Base-by-base conservation (phyloP, 2,113 vertebrate genomes). In the Albula goreensis region DNA sequence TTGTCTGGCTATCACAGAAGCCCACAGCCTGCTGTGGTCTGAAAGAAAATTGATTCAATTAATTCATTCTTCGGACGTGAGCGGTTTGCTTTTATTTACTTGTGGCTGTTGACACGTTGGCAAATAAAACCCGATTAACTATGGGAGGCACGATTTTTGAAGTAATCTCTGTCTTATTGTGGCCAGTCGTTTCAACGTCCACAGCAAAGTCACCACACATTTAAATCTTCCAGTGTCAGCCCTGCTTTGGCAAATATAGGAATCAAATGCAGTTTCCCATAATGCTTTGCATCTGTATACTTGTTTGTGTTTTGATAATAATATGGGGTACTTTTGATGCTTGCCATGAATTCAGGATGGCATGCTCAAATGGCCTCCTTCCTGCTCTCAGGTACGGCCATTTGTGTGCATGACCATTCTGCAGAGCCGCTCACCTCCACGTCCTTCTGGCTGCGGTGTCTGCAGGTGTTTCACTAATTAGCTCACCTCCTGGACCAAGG, bases 31-130 rank as follows among this genome's bases (percentile, higher is more conserved):
- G 60, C 74, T 49, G 50, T 22, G 25, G 22, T 51, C 25, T 78
- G 66, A 85, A 78, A 85, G 22, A 5, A 85, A 77, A 78, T 85
- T 50, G 22, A 85, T 53, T 85, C 51, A 78, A 78, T 51, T 66
- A 31, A 85, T 85, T 77, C 50, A 85, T 78, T 85, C 50, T 85
- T 70, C 31, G 66, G 9, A 53, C 9, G 10, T 70, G 57, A 48
- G 41, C 57, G 70, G 60, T 83, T 83, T 41, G 25, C 53, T 56
- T 84, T 74, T 84, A 60, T 84, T 74, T 84, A 51, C n/a, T 52
- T 41, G 53, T 82, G 52, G 11, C 53, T 31, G 81, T 66, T 52
- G 22, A 31, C 66, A 53, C 74, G n/a, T n/a, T 53, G 13, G 19
- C 49, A n/a, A 19, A 15, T 63, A 6, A 8, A 9, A 12, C 13